Evolutionary conservation across 2,113 vertebrate species (phyloP), one percentile per base, ranked within the genome.

Genomic region (Gymnogyps californianus): DNA sequence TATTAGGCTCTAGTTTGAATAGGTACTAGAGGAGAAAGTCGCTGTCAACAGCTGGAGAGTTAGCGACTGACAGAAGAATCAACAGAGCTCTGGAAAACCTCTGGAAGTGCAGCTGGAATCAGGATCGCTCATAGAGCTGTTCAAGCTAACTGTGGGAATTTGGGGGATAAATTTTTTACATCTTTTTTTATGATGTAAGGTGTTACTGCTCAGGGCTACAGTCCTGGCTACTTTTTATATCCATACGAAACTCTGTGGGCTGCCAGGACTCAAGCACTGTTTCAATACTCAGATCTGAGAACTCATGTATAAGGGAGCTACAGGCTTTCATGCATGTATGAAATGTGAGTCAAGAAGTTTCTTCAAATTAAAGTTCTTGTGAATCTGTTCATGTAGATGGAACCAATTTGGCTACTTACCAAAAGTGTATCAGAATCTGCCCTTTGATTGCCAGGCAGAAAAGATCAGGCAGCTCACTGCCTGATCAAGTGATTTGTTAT

Each of bases 401-500:
- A 92, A 96, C 58, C 34, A 74, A 86, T 91, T 21, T 90, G 87
- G 74, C 74, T 85, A 49, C 57, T 85, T 85, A 83, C 16, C 84
- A 90, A 64, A 94, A 74, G 4, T 8, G 22, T 83, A 93, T 75
- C 87, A 91, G 87, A 83, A 94, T 77, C 84, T 95, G 91, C 87
- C 89, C 87, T 96, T 87, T 82, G 83, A 91, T 82, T 77, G 72
- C 32, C 89, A 90, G 66, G 64, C 77, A 81, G 83, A 82, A 91
- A 95, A 78, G 83, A 90, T 81, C 65, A 81, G 76, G 83, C 86
- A 93, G 69, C 49, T 67, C 34, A 34, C 65, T 79, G 70, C 57
- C 57, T 90, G 75, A 96, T 88, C 77, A 87, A 95, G 52, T 71
- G 75, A 93, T 91, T 83, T 88, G 29, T 75, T 93, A 90, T 36